Percentiles rank a stretch among this genome's conserved stretches.
Conservation (phyloP, 1,140 invertebrate species). For the Atta colombica region DNA sequence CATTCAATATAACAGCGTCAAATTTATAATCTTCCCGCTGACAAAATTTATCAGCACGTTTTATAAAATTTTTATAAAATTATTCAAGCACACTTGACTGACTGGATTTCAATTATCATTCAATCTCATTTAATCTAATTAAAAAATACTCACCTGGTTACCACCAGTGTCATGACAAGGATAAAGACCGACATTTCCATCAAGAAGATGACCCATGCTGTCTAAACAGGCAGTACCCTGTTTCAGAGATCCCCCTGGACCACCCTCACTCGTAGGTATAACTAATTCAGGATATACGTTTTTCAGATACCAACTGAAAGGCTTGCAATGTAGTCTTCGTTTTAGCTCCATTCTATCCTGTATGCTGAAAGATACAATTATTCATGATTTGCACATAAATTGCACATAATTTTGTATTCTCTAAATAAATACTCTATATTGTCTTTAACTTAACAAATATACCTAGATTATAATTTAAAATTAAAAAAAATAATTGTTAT, state of each 20-base stretch:
- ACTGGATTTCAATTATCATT: no score
- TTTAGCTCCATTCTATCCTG: slow-evolving; percentile 94
- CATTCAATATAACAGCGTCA: no score
- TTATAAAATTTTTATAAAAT: no score
- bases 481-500: background rate
- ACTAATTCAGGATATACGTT: slow-evolving; percentile 98
- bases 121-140: no score
- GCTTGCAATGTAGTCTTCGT: slow-evolving; percentile 95
- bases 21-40: no score
- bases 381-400: background rate
- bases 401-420: background rate
- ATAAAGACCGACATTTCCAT: slow-evolving; percentile 96
- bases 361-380: slow-evolving; percentile 89
- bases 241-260: slow-evolving; percentile 89
- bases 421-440: background rate
- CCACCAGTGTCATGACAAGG: slow-evolving; percentile 98
- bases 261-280: slow-evolving; percentile 89
- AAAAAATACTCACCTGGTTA: slow-evolving; percentile 91
- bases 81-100: no score
- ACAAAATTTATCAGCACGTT: no score
- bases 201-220: slow-evolving; percentile 96
- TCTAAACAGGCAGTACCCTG: slow-evolving; percentile 96
- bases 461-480: background rate
- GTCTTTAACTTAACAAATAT: background rate
- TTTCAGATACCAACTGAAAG: slow-evolving; percentile 98